These are phyloP conservation scores for Euclidia mi DNA, from an alignment of 2,888 invertebrate species.

Conservation along the genomic window DNA sequence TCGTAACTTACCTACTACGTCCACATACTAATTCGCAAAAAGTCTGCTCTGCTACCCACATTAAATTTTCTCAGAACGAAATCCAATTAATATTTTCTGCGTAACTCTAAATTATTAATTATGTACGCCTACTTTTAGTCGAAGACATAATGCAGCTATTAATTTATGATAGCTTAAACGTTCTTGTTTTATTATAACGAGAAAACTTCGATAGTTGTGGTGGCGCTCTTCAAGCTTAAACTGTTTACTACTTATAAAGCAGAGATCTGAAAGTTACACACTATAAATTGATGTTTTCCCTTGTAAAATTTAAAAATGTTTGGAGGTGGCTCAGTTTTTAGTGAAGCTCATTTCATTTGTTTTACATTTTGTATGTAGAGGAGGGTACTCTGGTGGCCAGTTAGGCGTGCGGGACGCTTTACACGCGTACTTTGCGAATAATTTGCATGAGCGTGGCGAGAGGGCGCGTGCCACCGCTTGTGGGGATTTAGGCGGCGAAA, in stretches of 20 bases:
- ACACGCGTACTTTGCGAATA: slow-evolving; percentile 80
- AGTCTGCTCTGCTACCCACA: no score
- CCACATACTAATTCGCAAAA: no score
- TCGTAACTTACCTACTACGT: no score
- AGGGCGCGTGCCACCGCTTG: slow-evolving; percentile 43
- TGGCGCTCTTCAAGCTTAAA: slow-evolving; percentile 29
- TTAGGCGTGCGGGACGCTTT: slow-evolving; percentile 70
- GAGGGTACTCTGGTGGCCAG: slow-evolving; percentile 69
- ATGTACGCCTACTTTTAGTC: slow-evolving; percentile 11
- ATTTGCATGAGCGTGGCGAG: slow-evolving; percentile 72
- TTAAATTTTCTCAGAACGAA: slow-evolving; percentile 40
- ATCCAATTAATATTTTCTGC: slow-evolving; percentile 45
- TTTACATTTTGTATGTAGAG: slow-evolving; percentile 63
- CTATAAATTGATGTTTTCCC: slow-evolving; percentile 33
- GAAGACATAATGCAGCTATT: slow-evolving; percentile 13
- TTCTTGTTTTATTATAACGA: slow-evolving; percentile 37
- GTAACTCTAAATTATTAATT: slow-evolving; percentile 34
- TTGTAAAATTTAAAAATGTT: slow-evolving; percentile 10
- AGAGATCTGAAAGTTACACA: slow-evolving; percentile 36
- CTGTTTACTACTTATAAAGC: slow-evolving; percentile 34
- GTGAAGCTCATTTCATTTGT: slow-evolving; percentile 58
- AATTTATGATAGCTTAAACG: slow-evolving; percentile 26
- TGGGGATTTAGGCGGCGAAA: slow-evolving; percentile 51
- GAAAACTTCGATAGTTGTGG: slow-evolving; percentile 32
- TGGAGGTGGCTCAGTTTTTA: slow-evolving; percentile 36